Base-by-base conservation (phyloP, 2,888 invertebrate genomes). In the Linnaemya vulpina region DNA sequence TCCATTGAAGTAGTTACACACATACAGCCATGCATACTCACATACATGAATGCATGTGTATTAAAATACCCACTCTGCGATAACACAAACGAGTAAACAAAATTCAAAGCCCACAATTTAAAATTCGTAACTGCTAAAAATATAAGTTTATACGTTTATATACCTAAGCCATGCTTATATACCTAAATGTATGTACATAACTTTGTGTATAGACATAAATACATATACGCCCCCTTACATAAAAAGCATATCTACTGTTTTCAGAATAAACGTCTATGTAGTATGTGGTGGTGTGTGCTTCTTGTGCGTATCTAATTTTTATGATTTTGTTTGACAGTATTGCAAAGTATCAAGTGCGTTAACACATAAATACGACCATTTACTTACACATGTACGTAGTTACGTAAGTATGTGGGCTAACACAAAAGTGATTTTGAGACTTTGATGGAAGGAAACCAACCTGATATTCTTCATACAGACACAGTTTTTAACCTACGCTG, bases 331-430 rank as follows among this genome's bases (percentile, higher is more conserved):
- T 46, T 62, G 17, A 30, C 13, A 60, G 68, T 68, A 58, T 77
- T 74, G 81, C 77, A 78, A 40, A 58, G 46, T 70, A 55, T 53
- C 63, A 74, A 74, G 58, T 81, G 81, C 68, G 63, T 76, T 76
- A 63, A 2, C 5, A 30, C 30, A 30, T n/a, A n/a, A n/a, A n/a
- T 30, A 30, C 30, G 30, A 30, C 3, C 5, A 2, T 30, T 30
- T 30, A 30, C 30, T 3, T 30, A 30, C 30, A 30, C 30, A 30
- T 30, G 30, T 5, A 30, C 5, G 30, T n/a, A 38, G 11, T 11
- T 38, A 38, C 11, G 38, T 38, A 40, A 17, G n/a, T 22, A 58
- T 0, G 65, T 20, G n/a, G 51, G 1, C n/a, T 15, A 10, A 3
- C 15, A 7, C 17, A 53, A 30, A 53, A 70, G 22, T 67, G 0